These are phyloP conservation scores for Ricordea florida DNA, from an alignment of 92 coral and sea anemone genomes.

Conservation along the genomic window DNA sequence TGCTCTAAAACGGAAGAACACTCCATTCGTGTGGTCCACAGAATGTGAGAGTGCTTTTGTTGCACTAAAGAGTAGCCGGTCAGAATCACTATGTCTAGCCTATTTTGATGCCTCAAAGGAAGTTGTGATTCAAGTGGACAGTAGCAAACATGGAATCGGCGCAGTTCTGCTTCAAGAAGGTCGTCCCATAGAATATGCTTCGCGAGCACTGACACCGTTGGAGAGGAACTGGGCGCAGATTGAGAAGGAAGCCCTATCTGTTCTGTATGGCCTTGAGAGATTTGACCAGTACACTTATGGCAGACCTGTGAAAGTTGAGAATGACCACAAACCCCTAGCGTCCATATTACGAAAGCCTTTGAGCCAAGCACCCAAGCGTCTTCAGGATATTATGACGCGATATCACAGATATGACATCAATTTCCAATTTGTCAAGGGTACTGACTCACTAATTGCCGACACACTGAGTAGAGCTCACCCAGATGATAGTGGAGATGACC, in stretches of 20 bases:
- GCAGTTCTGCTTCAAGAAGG: slow-evolving; percentile 61
- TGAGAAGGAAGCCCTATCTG: slow-evolving; percentile 57
- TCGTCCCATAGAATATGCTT: slow-evolving; percentile 47
- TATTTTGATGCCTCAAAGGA: slow-evolving; percentile 25
- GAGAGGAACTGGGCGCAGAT: slow-evolving; percentile 62
- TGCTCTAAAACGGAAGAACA: slow-evolving; percentile 29
- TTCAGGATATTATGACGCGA: too few species aligned
- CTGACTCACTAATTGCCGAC: slow-evolving; percentile 37
- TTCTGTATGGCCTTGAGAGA: slow-evolving; percentile 49
- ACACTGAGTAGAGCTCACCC: slow-evolving; percentile 65
- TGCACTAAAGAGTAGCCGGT: background rate
- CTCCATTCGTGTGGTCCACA: too few species aligned
- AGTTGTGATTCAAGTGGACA: slow-evolving; percentile 52
- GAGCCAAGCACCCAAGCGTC: slow-evolving; percentile 43
- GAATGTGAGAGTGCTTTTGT: slow-evolving; percentile 25
- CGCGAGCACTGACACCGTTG: slow-evolving; percentile 50
- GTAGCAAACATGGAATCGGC: slow-evolving; percentile 62
- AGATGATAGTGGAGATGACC: slow-evolving; percentile 17
- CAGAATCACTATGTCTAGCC: background rate
- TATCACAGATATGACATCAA: slow-evolving; percentile 48
- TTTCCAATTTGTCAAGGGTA: slow-evolving; percentile 33
- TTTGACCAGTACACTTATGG: slow-evolving; percentile 63
- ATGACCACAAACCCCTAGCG: slow-evolving; percentile 49
- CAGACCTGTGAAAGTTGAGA: slow-evolving; percentile 8
- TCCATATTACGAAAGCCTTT: slow-evolving; percentile 47